phyloP scores from a whole-genome alignment of 1,140 invertebrate species.

The Bombus confusus region DNA sequence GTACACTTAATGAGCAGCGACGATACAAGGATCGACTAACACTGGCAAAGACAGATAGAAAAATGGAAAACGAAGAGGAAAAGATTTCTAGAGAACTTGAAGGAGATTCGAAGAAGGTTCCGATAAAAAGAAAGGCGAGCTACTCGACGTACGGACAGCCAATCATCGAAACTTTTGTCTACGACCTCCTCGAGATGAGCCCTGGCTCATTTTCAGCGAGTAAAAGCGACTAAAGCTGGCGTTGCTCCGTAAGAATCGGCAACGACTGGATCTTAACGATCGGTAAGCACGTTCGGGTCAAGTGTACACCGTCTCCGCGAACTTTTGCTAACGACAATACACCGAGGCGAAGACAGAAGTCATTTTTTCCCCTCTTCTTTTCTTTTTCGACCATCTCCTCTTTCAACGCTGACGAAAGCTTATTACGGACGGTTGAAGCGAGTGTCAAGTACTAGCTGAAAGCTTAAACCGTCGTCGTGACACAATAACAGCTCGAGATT shows the following conservation, averaged over 20 bases:
- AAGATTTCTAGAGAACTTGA: not conserved
- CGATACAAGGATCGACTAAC: not conserved
- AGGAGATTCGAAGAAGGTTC: not conserved
- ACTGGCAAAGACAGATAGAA: not conserved
- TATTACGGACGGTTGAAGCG: not conserved
- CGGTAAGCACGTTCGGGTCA: constrained; percentile 11
- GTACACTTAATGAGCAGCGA: not conserved
- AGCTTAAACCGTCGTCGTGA: not conserved
- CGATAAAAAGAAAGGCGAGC: not conserved
- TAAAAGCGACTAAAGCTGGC: constrained; percentile 28
- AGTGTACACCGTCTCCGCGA: not conserved
- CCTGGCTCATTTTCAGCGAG: constrained; percentile 26
- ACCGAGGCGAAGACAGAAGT: not conserved
- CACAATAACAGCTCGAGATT: constrained; percentile 28
- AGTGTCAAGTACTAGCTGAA: not conserved
- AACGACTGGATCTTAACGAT: not conserved
- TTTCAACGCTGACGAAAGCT: not conserved
- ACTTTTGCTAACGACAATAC: not conserved
- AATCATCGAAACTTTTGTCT: constrained; percentile 50
- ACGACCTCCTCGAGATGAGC: not conserved
- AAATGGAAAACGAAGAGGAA: too few relatives aligned
- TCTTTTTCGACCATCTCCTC: not conserved
- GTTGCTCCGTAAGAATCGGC: not conserved
- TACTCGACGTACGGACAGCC: constrained; percentile 22
- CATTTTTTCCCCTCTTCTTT: not conserved